phyloP scores from a whole-genome alignment of 2,797 vertebrate species.

The Pygocentrus nattereri region DNA sequence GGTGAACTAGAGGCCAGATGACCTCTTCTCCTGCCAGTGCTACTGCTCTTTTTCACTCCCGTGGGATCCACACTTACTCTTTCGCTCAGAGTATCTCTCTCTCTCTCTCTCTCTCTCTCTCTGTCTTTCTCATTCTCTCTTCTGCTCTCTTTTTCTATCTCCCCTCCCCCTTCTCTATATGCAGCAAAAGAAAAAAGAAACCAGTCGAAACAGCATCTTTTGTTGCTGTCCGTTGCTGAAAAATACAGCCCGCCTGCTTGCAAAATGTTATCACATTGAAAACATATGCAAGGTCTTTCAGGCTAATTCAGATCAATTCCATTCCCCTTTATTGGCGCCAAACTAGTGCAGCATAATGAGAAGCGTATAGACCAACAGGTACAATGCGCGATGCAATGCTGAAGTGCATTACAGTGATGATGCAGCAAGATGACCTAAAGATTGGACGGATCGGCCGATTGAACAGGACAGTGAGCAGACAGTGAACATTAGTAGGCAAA shows the following conservation, averaged over 20 bases:
- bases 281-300: not conserved
- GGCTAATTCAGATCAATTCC: not conserved
- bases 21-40: conserved; percentile 21
- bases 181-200: not conserved
- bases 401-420: not conserved
- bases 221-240: not conserved
- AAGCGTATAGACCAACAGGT: not conserved
- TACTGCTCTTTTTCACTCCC: conserved; percentile 5
- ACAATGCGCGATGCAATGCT: not conserved
- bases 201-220: not conserved
- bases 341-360: not conserved
- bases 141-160: conserved; percentile 5
- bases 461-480: not conserved
- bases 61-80: conserved; percentile 19
- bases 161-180: not conserved
- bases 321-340: not conserved
- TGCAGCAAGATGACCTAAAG: too few relatives aligned
- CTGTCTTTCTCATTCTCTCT: conserved; percentile 20
- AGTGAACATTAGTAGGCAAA: not conserved
- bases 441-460: too few relatives aligned
- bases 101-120: conserved; percentile 15
- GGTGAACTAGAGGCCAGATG: conserved; percentile 34
- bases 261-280: conserved; percentile 27
- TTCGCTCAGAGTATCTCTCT: conserved; percentile 10
- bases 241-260: not conserved